A percentile compares a stretch with the other conserved stretches of the same genome.
Evolutionary conservation across 1,140 invertebrate genomes (phyloP).

Genomic region (Penaeus japonicus): DNA sequence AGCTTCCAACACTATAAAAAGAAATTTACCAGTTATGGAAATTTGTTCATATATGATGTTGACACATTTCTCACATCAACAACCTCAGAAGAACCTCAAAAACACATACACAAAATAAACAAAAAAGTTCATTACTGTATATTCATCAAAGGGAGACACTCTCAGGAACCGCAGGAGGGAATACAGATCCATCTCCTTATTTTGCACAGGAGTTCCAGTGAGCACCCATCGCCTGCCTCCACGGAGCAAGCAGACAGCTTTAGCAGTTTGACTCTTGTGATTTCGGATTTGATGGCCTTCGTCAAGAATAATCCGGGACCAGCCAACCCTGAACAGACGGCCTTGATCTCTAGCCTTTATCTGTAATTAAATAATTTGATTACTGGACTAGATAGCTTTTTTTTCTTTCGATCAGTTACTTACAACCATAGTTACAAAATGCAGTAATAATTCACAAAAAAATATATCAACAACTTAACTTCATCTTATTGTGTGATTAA

Average conservation of each 20-base stretch:
- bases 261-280: slow-evolving; percentile 77
- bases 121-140: slow-evolving; percentile 65
- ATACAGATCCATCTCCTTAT: slow-evolving; percentile 88
- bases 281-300: slow-evolving; percentile 94
- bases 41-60: too few relatives aligned
- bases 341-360: slow-evolving; percentile 53
- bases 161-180: slow-evolving; percentile 85
- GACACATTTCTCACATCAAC: background rate
- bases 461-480: too few relatives aligned
- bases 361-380: background rate
- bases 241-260: slow-evolving; percentile 74
- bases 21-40: background rate
- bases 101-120: background rate
- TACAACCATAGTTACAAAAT: background rate
- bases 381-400: background rate
- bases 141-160: slow-evolving; percentile 87
- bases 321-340: slow-evolving; percentile 72
- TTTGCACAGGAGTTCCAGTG: slow-evolving; percentile 95
- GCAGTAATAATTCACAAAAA: too few relatives aligned
- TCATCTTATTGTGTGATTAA: too few relatives aligned
- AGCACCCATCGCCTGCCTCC: slow-evolving; percentile 80
- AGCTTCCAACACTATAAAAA: slow-evolving; percentile 66
- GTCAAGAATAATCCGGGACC: slow-evolving; percentile 89
- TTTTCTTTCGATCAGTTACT: background rate
- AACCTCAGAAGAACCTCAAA: background rate